Evolutionary conservation across 2,113 vertebrate species (phyloP), one percentile per base, ranked within the genome.

Genomic region (Siniperca knerii): DNA sequence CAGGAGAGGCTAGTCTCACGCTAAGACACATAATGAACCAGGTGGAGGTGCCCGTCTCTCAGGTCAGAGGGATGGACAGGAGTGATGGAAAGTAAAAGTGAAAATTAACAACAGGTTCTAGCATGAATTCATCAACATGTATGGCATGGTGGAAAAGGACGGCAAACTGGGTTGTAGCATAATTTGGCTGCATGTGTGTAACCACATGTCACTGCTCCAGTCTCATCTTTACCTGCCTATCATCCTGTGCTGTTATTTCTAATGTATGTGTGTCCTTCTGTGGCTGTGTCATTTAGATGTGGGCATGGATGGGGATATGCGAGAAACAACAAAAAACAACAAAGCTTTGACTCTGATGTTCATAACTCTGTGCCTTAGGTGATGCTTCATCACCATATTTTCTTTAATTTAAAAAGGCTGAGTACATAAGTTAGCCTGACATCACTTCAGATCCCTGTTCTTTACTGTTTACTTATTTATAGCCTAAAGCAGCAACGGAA

Each of bases 391-490:
- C 55, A 82, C 58, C 75, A 65, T 77, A 74, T 82, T 84, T 75
- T 64, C 79, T 85, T 85, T 86, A 60, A 62, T 87, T 90, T 76
- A 50, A 68, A 86, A 87, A 74, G 50, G 46, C 62, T 57, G 76
- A 71, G 37, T 35, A 69, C 64, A 87, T 67, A 78, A 82, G 87
- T 79, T 82, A 69, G 20, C 33, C 75, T 85, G 84, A 84, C 80
- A 83, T 75, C 69, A 60, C 81, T 86, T 84, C 62, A 75, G 72
- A 82, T 75, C 74, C 64, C 58, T 62, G 84, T 76, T 79, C 86
- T 89, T 79, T 83, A 64, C 72, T 88, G 66, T 93, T 90, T 87
- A 75, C 44, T 89, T 89, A 87, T 94, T 91, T 88, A 84, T 84
- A 75, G 77, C 80, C 83, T 60, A 42, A 64, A 87, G 89, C 75